Evolutionary conservation across 30 jellyfish, hydroid and myxozoan genomes (phyloP), one percentile per base, ranked within the genome.

Genomic region (Clytia hemisphaerica): DNA sequence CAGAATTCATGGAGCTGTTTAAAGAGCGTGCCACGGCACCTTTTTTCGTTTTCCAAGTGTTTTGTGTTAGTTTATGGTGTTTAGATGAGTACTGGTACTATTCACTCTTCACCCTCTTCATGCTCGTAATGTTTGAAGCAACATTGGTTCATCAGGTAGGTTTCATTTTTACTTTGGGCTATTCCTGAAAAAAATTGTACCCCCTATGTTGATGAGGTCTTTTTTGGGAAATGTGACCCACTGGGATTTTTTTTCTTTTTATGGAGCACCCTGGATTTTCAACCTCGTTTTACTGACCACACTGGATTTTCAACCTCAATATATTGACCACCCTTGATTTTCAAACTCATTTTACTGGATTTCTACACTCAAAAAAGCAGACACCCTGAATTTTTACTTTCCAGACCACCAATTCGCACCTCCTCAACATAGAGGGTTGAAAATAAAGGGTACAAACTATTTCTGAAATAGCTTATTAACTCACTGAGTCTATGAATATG

Each of bases 11-110:
- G 95, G 99, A 82, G 36, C 58, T 91, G 27, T 91, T 91, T 71
- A 82, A 79, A 66, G 99, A 91, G 58, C 86, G 99, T 27, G 99
- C 99, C 62, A 82, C 94, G 42, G 99, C 99, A 4, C 99, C 99
- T n/a, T 91, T 91, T 66, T 91, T 91, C 83, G 99, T 91, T 14
- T 91, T 91, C 45, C 99, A 91, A 91, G 99, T 91, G 14, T 91
- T 91, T 58, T 91, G 99, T 68, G 99, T 91, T 70, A 95, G 95
- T 2, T 83, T 91, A 12, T 91, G 99, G 99, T 91, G 99, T 50
- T 65, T 91, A 7, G 99, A 91, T 67, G 99, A 91, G 45, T 91
- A 91, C 66, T 91, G 99, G 99, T 91, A 91, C 55, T 91, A 91
- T 70, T 75, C 94, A 40, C 73, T 91, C 32, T 91, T 91, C 71